Evolutionary conservation across 2,797 vertebrate genomes (phyloP).

Genomic region (Hephaestus fuliginosus): DNA sequence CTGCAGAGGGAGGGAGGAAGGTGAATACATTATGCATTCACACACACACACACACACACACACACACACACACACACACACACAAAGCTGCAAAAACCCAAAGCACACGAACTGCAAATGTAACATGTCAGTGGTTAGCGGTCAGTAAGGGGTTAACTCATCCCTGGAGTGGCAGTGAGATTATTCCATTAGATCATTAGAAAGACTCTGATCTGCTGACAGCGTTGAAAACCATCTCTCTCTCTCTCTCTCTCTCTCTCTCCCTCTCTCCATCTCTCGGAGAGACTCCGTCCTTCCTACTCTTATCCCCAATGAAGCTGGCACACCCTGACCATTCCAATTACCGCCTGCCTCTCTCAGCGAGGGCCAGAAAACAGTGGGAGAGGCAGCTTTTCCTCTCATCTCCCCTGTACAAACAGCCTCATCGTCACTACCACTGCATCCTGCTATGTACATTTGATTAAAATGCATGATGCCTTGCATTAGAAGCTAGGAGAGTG

Average conservation of each 20-base stretch:
- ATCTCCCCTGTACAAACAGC: conserved; percentile 66
- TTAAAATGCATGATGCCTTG: conserved; percentile 62
- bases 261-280: conserved; percentile 16
- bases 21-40: conserved; percentile 60
- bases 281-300: conserved; percentile 66
- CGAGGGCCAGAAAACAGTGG: conserved; percentile 61
- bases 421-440: conserved; percentile 38
- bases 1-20: conserved; percentile 77
- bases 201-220: conserved; percentile 78
- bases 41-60: conserved; percentile 26
- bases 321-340: conserved; percentile 78
- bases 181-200: conserved; percentile 84
- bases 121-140: conserved; percentile 51
- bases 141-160: conserved; percentile 74
- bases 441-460: conserved; percentile 65
- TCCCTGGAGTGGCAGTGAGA: conserved; percentile 69
- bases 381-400: conserved; percentile 68
- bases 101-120: conserved; percentile 42
- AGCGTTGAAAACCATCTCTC: conserved; percentile 56
- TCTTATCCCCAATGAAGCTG: conserved; percentile 72
- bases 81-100: conserved; percentile 38
- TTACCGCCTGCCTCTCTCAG: conserved; percentile 70
- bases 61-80: conserved; percentile 31
- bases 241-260: conserved; percentile 35
- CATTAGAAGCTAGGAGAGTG: conserved; percentile 27